Percentiles rank a stretch among this genome's conserved stretches.
Conservation (phyloP, 2,888 invertebrate genomes). For the Hyles lineata region DNA sequence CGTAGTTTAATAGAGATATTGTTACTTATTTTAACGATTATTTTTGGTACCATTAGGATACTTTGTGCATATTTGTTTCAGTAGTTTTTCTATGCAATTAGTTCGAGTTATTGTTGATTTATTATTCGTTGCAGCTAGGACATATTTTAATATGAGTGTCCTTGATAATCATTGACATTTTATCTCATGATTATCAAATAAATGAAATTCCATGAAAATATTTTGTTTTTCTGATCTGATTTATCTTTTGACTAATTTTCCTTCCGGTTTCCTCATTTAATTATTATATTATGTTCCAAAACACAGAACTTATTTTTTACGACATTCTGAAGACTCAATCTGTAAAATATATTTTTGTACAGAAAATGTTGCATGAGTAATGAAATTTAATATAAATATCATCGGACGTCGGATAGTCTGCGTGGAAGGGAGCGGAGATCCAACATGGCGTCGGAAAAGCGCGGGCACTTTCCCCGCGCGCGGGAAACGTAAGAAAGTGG, state of each 20-base stretch:
- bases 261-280: too few species aligned
- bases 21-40: not conserved
- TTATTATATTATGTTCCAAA: too few species aligned
- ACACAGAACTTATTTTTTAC: too few species aligned
- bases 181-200: too few species aligned
- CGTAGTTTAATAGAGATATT: not conserved
- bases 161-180: too few species aligned
- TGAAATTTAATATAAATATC: not conserved
- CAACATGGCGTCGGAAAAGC: constrained; percentile 84
- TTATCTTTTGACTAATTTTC: too few species aligned
- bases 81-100: too few species aligned
- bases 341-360: too few species aligned
- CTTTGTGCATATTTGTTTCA: not conserved
- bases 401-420: not conserved
- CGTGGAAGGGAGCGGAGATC: constrained; percentile 48
- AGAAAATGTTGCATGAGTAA: not conserved
- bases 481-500: constrained; percentile 83
- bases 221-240: too few species aligned
- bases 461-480: constrained; percentile 80
- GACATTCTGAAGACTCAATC: too few species aligned
- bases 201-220: too few species aligned
- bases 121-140: not conserved
- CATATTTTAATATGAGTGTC: too few species aligned
- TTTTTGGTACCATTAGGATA: not conserved
- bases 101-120: not conserved